Evolutionary conservation across 1,140 invertebrate genomes (phyloP).

Genomic region (Drusus annulatus): DNA sequence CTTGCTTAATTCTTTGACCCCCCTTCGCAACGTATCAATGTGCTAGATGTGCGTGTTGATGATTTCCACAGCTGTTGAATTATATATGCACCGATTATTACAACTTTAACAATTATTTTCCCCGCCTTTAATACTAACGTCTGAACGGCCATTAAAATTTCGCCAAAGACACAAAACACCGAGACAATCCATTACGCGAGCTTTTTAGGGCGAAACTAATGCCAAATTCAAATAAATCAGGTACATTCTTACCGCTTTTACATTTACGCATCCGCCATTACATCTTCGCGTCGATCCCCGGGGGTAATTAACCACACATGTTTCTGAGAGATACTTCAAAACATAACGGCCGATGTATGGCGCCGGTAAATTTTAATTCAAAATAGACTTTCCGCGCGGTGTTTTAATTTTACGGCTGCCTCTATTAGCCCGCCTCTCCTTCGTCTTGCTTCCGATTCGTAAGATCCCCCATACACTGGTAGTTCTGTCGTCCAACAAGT

Average conservation of each 20-base stretch:
- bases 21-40: too few species aligned
- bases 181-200: neutral
- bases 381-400: constrained; percentile 23
- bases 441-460: too few species aligned
- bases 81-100: too few species aligned
- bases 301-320: constrained; percentile 35
- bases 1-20: too few species aligned
- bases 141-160: too few species aligned
- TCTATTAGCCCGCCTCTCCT: neutral
- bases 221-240: constrained; percentile 40
- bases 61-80: too few species aligned
- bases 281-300: constrained; percentile 20
- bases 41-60: too few species aligned
- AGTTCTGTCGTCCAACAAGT: too few species aligned
- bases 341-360: constrained; percentile 28
- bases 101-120: too few species aligned
- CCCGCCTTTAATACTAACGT: too few species aligned
- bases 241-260: constrained; percentile 16
- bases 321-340: constrained; percentile 33
- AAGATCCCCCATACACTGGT: too few species aligned
- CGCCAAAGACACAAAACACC: neutral
- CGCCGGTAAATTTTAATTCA: constrained; percentile 39
- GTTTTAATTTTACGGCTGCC: constrained; percentile 38
- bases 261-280: constrained; percentile 5
- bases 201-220: neutral